A percentile compares a stretch with the other conserved stretches of the same genome.
Conservation (phyloP, 2,113 vertebrate species). For the Noctilio leporinus region DNA sequence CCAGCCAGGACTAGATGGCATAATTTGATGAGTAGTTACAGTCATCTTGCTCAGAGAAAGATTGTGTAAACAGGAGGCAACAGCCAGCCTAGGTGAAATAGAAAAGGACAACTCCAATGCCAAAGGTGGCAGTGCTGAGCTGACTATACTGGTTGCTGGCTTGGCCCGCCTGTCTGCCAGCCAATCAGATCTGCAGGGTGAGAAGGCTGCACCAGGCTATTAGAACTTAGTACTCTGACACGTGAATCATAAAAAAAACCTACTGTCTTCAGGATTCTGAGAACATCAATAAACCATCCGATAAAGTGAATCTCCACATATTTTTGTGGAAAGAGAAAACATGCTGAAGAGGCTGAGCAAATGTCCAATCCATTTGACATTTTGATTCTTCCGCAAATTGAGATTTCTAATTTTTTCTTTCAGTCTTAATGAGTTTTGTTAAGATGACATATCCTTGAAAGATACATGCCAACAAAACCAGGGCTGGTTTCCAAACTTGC, state of each 20-base stretch:
- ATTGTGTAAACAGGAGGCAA: background rate
- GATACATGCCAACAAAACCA: background rate
- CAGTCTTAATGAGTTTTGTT: background rate
- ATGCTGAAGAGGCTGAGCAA: background rate
- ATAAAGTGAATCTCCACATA: background rate
- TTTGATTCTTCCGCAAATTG: background rate
- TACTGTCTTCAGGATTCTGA: background rate
- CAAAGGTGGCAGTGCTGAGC: background rate
- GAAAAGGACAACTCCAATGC: background rate
- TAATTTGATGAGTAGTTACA: background rate
- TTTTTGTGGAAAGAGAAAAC: background rate
- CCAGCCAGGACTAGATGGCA: too few relatives aligned
- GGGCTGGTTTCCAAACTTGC: background rate
- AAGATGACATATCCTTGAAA: background rate
- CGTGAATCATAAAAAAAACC: background rate
- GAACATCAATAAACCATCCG: background rate
- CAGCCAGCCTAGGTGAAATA: background rate
- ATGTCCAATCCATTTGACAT: background rate
- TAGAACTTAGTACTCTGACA: background rate
- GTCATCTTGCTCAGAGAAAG: background rate
- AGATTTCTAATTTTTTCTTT: background rate
- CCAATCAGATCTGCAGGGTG: background rate
- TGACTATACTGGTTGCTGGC: background rate
- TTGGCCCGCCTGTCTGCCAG: background rate
- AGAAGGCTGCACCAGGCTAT: background rate